A percentile compares a stretch with the other conserved stretches of the same genome.
Conservation (phyloP, 2,113 vertebrate species). For the Myocastor coypus region DNA sequence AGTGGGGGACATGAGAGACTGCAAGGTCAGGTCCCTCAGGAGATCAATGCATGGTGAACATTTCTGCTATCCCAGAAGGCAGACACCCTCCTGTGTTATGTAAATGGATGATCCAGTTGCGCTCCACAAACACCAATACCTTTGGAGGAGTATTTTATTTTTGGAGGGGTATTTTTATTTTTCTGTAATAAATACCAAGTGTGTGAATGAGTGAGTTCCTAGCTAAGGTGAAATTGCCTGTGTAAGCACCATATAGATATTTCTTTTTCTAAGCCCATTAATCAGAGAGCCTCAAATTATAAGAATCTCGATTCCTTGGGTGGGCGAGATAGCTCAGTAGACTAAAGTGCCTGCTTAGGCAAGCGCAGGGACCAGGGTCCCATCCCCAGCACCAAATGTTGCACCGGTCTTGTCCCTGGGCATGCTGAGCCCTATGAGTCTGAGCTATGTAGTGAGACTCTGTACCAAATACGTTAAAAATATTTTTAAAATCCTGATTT, state of each 20-base stretch:
- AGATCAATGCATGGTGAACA: constrained; percentile 74
- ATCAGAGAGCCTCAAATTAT: background rate
- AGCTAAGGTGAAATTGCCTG: background rate
- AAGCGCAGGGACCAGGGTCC: too few species aligned
- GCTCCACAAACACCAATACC: background rate
- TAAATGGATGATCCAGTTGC: background rate
- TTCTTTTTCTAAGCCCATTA: constrained; percentile 44
- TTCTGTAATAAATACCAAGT: background rate
- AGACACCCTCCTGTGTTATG: constrained; percentile 28
- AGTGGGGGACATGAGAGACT: constrained; percentile 47
- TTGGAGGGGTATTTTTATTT: constrained; percentile 9
- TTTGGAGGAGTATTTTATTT: background rate
- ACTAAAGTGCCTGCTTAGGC: too few species aligned
- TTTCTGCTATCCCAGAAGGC: constrained; percentile 12
- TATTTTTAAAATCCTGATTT: background rate
- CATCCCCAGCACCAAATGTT: too few species aligned
- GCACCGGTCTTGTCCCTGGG: too few species aligned
- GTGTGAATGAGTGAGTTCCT: background rate
- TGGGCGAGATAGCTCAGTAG: too few species aligned
- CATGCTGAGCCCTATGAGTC: too few species aligned
- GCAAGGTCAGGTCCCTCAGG: constrained; percentile 76
- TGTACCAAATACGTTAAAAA: too few species aligned
- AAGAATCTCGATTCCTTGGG: background rate
- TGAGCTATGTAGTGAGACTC: too few species aligned
- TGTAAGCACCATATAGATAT: background rate